Evolutionary conservation across 2,113 vertebrate genomes (phyloP), one percentile per base, ranked within the genome.

Genomic region (Myrmecophaga tridactyla): DNA sequence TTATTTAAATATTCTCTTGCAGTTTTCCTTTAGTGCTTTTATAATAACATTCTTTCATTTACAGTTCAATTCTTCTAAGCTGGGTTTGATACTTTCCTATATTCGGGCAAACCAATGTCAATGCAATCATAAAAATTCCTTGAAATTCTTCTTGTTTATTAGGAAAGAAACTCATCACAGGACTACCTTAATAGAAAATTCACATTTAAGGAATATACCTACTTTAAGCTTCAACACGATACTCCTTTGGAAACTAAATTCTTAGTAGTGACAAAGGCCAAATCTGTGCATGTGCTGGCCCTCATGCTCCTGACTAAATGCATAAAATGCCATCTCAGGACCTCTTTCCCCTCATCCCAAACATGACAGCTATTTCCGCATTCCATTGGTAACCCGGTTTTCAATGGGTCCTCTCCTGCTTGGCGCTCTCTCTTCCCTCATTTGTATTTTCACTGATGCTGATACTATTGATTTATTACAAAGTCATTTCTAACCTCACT

Each of bases 1-100:
- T 70, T 48, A 46, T 78, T 85, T 69, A 72, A 90, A 90, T 70
- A 53, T 48, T 31, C 13, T 96, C 48, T 15, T 75, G 8, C 46
- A 27, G 63, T n/a, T 81, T 94, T 72, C 58, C 85, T 91, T 20
- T 81, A 89, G 29, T 53, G 43, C n/a, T 92, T 27, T 83, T 89
- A 36, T 72, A 70, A 34, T 86, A 82, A 31, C 27, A 82, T 53
- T 72, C 34, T 27, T 88, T 86, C 21, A 53, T 82, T 67, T 85
- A 29, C 4, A 75, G 36, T 75, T 75, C 7, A 41, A 6, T 69
- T 46, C 51, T 86, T 91, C 20, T 62, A 27, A 80, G 17, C 34
- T 75, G 29, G 23, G 12, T 72, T 86, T 86, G 39, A 39, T 1
- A 17, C 1, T 39, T 43, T 85, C 29, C 77, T 60, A 29, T 69